These are phyloP conservation scores for Coccyzus lansbergi DNA, from an alignment of 2,797 vertebrate species.

Conservation along the genomic window DNA sequence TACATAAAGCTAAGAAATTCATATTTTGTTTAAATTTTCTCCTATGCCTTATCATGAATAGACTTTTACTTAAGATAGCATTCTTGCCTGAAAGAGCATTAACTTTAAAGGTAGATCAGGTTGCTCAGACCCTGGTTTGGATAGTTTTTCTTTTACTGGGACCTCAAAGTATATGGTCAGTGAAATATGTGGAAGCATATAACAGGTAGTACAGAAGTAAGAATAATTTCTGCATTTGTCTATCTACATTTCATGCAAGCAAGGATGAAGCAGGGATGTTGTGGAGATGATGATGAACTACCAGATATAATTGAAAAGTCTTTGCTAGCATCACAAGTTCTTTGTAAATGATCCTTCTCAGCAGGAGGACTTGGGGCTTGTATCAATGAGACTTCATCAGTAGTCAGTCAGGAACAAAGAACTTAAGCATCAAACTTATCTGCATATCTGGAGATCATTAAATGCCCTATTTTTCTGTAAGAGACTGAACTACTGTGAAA, in stretches of 20 bases:
- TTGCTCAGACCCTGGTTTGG: not conserved
- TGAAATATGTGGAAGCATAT: not conserved
- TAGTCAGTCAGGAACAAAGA: not conserved
- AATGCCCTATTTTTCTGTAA: not conserved
- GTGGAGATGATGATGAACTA: not conserved
- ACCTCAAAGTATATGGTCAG: not conserved
- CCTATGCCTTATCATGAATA: not conserved
- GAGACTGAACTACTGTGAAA: not conserved
- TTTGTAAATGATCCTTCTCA: not conserved
- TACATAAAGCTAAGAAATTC: not conserved
- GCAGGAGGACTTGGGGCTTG: not conserved
- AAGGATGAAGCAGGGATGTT: not conserved
- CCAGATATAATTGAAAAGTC: not conserved
- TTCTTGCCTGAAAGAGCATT: not conserved
- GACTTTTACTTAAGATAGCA: not conserved
- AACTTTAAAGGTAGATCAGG: not conserved
- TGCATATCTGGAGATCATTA: not conserved
- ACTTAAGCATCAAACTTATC: not conserved
- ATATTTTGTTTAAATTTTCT: not conserved
- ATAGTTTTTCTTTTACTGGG: not conserved
- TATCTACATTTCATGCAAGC: not conserved
- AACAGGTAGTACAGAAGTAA: not conserved
- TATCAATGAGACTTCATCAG: not conserved
- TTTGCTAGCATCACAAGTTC: not conserved
- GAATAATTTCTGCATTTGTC: not conserved